Percentiles rank a stretch among this genome's conserved stretches.
These are phyloP conservation scores for Artibeus lituratus DNA, from an alignment of 2,797 vertebrate species.

Conservation along the genomic window DNA sequence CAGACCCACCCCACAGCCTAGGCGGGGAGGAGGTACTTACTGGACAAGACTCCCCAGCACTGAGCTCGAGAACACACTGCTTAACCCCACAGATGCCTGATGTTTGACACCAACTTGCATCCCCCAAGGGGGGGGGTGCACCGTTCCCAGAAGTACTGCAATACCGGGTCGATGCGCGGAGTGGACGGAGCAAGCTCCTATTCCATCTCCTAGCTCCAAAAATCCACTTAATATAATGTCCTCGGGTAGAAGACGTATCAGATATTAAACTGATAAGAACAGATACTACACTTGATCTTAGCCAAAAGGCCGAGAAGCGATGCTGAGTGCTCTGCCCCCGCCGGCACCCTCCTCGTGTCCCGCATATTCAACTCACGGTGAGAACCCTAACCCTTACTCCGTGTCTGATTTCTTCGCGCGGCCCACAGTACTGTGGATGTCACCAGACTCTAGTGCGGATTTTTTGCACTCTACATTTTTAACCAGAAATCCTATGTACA, in stretches of 20 bases:
- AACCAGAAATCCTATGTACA: neutral
- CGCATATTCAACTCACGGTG: neutral
- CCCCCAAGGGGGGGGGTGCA: neutral
- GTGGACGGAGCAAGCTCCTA: neutral
- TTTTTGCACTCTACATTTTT: neutral
- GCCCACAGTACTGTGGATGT: fast-evolving
- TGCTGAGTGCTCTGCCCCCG: fast-evolving
- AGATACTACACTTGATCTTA: neutral
- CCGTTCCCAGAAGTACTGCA: neutral
- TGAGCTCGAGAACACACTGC: too few relatives aligned
- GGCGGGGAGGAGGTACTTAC: too few relatives aligned
- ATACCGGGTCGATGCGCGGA: neutral
- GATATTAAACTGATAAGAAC: neutral
- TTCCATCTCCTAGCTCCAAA: neutral
- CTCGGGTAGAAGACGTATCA: neutral
- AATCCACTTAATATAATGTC: neutral
- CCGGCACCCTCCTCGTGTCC: too few relatives aligned
- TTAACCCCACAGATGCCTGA: too few relatives aligned
- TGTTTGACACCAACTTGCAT: too few relatives aligned
- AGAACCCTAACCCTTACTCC: neutral
- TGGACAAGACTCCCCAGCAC: too few relatives aligned
- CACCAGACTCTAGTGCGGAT: fast-evolving
- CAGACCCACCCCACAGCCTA: too few relatives aligned
- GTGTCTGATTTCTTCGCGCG: too few relatives aligned
- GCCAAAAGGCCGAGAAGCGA: neutral